phyloP scores from a whole-genome alignment of 37 sponge, comb jelly and placozoan genomes.

The Tethya wilhelma region DNA sequence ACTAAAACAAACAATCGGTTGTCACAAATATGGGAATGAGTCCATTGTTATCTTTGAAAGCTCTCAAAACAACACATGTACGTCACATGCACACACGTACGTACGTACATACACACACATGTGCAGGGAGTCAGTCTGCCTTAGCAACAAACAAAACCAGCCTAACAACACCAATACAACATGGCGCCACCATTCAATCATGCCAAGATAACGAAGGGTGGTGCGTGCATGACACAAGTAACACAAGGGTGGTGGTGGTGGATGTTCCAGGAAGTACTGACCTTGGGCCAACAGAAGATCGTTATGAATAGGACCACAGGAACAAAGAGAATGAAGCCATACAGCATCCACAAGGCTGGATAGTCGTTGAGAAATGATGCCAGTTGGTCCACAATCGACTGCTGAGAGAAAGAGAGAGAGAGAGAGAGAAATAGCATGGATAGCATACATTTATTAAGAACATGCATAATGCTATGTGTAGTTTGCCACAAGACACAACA shows the following conservation, averaged over 20 bases:
- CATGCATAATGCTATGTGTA: not conserved
- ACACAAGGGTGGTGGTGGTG: no score
- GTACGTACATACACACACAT: no score
- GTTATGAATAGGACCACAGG: conserved; percentile 42
- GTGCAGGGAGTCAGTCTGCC: not conserved
- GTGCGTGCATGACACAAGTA: no score
- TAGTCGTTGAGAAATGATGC: conserved; percentile 36
- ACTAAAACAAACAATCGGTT: no score
- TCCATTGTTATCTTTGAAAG: no score
- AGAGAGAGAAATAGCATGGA: not conserved
- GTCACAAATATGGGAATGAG: no score
- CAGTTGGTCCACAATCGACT: conserved; percentile 23
- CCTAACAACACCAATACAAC: not conserved
- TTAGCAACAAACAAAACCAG: not conserved
- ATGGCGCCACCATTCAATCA: not conserved
- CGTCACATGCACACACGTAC: no score
- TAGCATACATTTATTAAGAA: not conserved
- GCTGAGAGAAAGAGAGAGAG: not conserved
- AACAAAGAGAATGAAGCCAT: conserved; percentile 33
- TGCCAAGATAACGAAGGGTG: not conserved
- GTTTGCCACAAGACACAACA: not conserved
- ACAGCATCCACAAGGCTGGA: conserved; percentile 54
- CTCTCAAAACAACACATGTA: no score
- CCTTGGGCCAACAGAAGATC: conserved; percentile 26
- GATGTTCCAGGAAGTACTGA: no score